Evolutionary conservation across 2,797 vertebrate species (phyloP), one percentile per base, ranked within the genome.

Genomic region (Eulemur rubriventer): DNA sequence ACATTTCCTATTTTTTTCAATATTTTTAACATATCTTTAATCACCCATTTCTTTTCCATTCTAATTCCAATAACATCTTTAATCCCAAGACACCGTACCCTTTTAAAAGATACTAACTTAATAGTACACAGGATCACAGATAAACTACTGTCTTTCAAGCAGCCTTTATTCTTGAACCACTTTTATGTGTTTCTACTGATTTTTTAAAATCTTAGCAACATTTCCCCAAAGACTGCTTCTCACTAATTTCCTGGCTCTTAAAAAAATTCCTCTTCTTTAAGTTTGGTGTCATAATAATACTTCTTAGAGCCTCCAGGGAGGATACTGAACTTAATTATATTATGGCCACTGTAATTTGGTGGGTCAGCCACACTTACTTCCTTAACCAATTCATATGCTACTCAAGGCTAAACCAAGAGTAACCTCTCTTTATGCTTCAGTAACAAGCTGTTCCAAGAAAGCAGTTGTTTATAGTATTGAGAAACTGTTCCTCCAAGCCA

Each of bases 321-420:
- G 98, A 98, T 97, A 97, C 98, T 91, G 96, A 98, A 97, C 92
- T 98, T 98, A 98, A 98, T 98, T 98, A 98, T 97, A 98, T 98
- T 98, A 98, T 88, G 95, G 97, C 96, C 88, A 75, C 98, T 98
- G 98, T 98, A 98, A 98, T 98, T 98, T 98, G 97, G 98, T 97
- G 97, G 98, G 96, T 97, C 85, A 96, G 97, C 98, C 98, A 98
- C 2, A 28, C 95, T 98, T 95, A 98, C 98, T 98, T 98, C 98
- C 98, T 98, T 97, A 98, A 98, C 97, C 97, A 89, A 98, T 92
- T 96, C 97, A 89, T 97, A 70, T 38, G 79, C 96, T 97, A 95
- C 89, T 96, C 84, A 94, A 89, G 97, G 97, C 63, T 59, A 97
- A 97, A 95, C 97, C 97, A 96, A 98, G 97, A 97, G 95, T 90